phyloP scores from a whole-genome alignment of 2,797 vertebrate species.

The Fringilla coelebs region DNA sequence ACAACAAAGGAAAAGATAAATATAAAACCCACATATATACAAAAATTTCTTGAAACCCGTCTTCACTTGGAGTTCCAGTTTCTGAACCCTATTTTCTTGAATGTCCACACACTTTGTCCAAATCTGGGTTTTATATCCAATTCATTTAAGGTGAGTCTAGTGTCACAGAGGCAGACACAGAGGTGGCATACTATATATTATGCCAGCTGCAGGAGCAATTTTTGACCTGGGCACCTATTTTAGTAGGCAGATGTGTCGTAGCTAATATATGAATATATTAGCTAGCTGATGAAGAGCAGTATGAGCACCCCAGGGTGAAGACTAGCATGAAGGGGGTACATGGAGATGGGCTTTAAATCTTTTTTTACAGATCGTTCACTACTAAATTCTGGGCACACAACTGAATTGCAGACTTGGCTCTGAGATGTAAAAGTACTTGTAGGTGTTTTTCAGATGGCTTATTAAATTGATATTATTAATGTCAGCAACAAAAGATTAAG shows the following conservation, averaged over 20 bases:
- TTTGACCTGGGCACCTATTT: neutral
- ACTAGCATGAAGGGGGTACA: neutral
- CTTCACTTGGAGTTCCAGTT: neutral
- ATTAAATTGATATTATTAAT: neutral
- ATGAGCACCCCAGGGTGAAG: neutral
- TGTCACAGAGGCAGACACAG: neutral
- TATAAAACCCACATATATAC: neutral
- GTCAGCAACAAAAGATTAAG: conserved; percentile 13
- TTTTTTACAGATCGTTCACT: neutral
- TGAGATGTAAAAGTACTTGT: neutral
- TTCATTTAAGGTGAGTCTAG: neutral
- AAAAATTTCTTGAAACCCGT: neutral
- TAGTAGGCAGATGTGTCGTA: neutral
- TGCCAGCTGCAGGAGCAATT: neutral
- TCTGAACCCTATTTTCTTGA: neutral
- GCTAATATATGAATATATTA: neutral
- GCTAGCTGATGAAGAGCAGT: neutral
- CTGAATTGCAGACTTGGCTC: neutral
- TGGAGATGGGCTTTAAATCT: neutral
- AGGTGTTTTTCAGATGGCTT: neutral
- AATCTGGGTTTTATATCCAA: neutral
- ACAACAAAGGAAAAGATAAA: neutral
- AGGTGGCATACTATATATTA: neutral
- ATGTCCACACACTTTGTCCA: neutral
- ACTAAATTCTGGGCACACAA: neutral